Evolutionary conservation across 2,888 invertebrate species (phyloP).

Genomic region (Drosophila barbarae): DNA sequence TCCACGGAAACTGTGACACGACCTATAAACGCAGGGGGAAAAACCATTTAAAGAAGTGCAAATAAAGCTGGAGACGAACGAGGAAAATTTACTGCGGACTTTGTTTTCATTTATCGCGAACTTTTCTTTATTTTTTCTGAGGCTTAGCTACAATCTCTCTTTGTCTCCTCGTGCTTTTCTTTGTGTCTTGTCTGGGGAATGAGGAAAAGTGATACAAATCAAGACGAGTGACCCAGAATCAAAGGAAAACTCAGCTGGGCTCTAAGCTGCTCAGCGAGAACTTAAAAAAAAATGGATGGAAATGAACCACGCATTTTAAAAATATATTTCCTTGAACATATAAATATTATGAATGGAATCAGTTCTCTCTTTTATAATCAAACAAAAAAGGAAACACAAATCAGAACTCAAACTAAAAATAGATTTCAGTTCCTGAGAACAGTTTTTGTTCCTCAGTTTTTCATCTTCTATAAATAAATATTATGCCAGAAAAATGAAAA

Average conservation of each 20-base stretch:
- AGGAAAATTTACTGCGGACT: conserved; percentile 7
- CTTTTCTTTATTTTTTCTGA: conserved; percentile 27
- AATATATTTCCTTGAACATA: neutral
- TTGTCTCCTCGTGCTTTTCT: conserved; percentile 14
- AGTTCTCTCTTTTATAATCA: no score
- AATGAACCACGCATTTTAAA: neutral
- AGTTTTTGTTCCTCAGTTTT: neutral
- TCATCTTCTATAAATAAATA: conserved; percentile 20
- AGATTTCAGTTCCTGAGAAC: neutral
- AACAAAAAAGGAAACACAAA: conserved; percentile 5
- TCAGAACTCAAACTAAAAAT: conserved; percentile 3
- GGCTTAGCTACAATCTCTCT: conserved; percentile 16
- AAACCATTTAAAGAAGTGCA: conserved; percentile 20
- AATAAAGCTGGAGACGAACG: conserved; percentile 1
- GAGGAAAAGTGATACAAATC: conserved; percentile 23
- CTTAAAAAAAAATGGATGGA: neutral
- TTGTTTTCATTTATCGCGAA: conserved; percentile 38
- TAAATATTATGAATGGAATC: neutral
- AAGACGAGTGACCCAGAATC: conserved; percentile 34
- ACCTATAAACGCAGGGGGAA: conserved; percentile 28
- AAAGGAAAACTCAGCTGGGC: conserved; percentile 6
- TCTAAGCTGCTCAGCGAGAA: conserved; percentile 24
- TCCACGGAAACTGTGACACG: conserved; percentile 42
- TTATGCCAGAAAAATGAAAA: conserved; percentile 2
- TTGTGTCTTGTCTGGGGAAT: conserved; percentile 6